phyloP scores from a whole-genome alignment of 1,140 invertebrate genomes.

The Callitettix versicolor region DNA sequence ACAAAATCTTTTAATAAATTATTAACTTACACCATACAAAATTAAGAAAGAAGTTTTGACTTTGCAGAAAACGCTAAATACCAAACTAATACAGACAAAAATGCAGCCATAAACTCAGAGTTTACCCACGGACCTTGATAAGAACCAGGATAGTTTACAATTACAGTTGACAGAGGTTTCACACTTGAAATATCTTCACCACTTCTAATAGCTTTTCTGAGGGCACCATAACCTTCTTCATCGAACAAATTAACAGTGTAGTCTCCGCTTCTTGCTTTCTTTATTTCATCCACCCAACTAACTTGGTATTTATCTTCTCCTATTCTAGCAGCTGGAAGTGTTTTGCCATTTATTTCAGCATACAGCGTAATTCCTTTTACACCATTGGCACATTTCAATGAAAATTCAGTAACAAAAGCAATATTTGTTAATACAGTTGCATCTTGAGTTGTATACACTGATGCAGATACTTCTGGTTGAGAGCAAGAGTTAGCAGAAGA shows the following conservation, averaged over 20 bases:
- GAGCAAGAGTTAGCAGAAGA: conserved; percentile 11
- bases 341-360: conserved; percentile 73
- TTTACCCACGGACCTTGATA: conserved; percentile 87
- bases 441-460: conserved; percentile 78
- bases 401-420: conserved; percentile 67
- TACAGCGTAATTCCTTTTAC: conserved; percentile 60
- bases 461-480: conserved; percentile 21
- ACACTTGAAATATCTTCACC: conserved; percentile 54
- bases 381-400: conserved; percentile 53
- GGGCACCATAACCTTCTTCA: conserved; percentile 78
- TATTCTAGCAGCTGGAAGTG: conserved; percentile 65
- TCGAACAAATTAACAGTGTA: conserved; percentile 75
- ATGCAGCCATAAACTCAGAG: conserved; percentile 78
- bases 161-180: conserved; percentile 61
- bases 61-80: conserved; percentile 79
- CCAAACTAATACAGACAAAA: conserved; percentile 64
- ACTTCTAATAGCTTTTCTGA: conserved; percentile 63
- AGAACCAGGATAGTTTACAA: conserved; percentile 70
- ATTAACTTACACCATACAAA: background rate
- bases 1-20: too few relatives aligned
- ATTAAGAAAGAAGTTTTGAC: conserved; percentile 59
- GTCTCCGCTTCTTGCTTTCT: conserved; percentile 65
- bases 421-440: conserved; percentile 77
- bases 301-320: conserved; percentile 68
- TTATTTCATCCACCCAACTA: conserved; percentile 81